Conservation (phyloP, 2,888 invertebrate genomes). For the Tetragonula carbonaria region DNA sequence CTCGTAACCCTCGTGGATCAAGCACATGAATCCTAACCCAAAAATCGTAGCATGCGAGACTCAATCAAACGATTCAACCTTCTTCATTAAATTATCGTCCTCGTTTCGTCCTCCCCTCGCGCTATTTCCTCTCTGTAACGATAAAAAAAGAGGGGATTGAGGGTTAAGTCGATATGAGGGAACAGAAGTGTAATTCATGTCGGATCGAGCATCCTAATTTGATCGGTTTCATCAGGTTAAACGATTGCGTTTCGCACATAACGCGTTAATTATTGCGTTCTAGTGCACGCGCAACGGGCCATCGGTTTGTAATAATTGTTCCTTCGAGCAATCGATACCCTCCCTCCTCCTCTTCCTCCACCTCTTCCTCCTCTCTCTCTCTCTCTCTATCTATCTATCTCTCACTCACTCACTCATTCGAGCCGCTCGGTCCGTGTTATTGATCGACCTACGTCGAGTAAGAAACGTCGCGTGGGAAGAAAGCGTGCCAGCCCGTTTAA, state of each 20-base stretch:
- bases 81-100: background rate
- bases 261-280: conserved; percentile 59
- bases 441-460: conserved; percentile 69
- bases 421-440: conserved; percentile 58
- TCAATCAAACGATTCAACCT: background rate
- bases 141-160: background rate
- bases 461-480: conserved; percentile 74
- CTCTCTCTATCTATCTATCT: conserved; percentile 32
- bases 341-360: background rate
- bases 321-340: conserved; percentile 68
- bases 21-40: background rate
- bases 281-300: conserved; percentile 44
- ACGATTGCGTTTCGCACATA: conserved; percentile 40
- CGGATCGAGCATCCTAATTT: conserved; percentile 20
- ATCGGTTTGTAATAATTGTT: conserved; percentile 72
- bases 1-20: background rate
- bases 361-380: background rate
- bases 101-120: background rate
- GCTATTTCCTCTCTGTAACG: background rate
- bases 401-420: conserved; percentile 37
- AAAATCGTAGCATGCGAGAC: background rate
- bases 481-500: conserved; percentile 67
- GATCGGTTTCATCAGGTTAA: conserved; percentile 23
- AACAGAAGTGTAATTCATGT: background rate
- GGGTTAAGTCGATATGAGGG: conserved; percentile 3